phyloP scores from a whole-genome alignment of 1,140 invertebrate species.

The Cotesia glomerata region DNA sequence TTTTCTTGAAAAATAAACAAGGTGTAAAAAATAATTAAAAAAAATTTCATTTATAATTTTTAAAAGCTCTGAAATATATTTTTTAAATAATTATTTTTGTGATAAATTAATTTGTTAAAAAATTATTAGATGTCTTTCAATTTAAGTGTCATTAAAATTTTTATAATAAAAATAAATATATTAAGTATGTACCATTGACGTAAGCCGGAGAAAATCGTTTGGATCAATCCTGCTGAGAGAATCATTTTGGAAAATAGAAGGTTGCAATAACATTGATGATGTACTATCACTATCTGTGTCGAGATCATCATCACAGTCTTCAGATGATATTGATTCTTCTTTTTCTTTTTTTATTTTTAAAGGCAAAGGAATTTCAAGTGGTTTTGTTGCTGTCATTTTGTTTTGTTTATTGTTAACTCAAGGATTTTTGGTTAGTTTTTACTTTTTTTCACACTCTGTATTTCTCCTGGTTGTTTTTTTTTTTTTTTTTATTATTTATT shows the following conservation, averaged over 20 bases:
- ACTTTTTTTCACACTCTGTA: too few species aligned
- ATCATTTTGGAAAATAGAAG: constrained; percentile 37
- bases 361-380: constrained; percentile 32
- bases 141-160: too few species aligned
- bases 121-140: too few species aligned
- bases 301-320: constrained; percentile 16
- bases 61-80: too few species aligned
- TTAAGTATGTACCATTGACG: constrained; percentile 37
- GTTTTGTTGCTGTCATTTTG: constrained; percentile 36
- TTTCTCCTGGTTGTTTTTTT: too few species aligned
- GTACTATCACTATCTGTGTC: constrained; percentile 29
- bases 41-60: too few species aligned
- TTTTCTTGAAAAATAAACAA: too few species aligned
- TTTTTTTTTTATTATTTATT: too few species aligned
- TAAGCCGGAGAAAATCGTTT: constrained; percentile 43
- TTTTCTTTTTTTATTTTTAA: constrained; percentile 38
- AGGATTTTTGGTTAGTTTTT: neutral
- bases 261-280: constrained; percentile 36
- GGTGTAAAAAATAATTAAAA: too few species aligned
- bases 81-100: too few species aligned
- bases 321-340: constrained; percentile 23
- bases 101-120: too few species aligned
- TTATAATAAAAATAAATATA: neutral
- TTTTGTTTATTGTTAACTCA: neutral
- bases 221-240: constrained; percentile 24